A percentile compares a stretch with the other conserved stretches of the same genome.
These are phyloP conservation scores for Cheilosia variabilis DNA, from an alignment of 2,888 invertebrate species.

Conservation along the genomic window DNA sequence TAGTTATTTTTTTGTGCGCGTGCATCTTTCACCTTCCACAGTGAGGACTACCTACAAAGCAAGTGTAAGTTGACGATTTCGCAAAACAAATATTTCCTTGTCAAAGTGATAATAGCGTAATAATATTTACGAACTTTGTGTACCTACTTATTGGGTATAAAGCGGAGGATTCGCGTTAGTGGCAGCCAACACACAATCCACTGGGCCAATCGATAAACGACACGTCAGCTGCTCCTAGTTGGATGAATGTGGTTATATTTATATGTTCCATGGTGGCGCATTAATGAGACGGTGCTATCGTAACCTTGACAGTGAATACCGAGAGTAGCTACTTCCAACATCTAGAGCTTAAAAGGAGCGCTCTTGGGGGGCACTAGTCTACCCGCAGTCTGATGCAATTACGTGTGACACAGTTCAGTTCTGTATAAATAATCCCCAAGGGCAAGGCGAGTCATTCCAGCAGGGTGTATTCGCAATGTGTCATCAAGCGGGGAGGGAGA, in stretches of 20 bases:
- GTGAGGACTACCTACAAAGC: constrained; percentile 15
- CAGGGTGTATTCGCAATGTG: background rate
- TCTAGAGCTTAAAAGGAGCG: background rate
- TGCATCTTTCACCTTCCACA: constrained; percentile 22
- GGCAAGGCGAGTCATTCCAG: background rate
- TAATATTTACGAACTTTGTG: background rate
- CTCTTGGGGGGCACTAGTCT: background rate
- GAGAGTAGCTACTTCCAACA: background rate
- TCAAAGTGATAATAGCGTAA: background rate
- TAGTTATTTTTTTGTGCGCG: background rate
- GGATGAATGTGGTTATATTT: background rate
- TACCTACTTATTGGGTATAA: background rate
- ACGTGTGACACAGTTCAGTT: background rate
- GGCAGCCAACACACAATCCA: constrained; percentile 1
- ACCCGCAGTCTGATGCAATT: background rate
- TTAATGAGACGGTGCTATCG: constrained; percentile 20
- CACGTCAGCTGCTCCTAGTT: constrained; percentile 47
- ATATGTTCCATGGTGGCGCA: constrained; percentile 1
- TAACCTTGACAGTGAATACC: constrained; percentile 40
- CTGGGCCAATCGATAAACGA: constrained; percentile 49
- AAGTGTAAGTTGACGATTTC: constrained; percentile 46
- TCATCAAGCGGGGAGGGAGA: background rate
- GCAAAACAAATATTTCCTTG: background rate
- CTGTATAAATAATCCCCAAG: background rate
- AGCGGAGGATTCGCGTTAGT: background rate